Evolutionary conservation across 2,113 vertebrate species (phyloP).

Genomic region (Geococcyx californianus): DNA sequence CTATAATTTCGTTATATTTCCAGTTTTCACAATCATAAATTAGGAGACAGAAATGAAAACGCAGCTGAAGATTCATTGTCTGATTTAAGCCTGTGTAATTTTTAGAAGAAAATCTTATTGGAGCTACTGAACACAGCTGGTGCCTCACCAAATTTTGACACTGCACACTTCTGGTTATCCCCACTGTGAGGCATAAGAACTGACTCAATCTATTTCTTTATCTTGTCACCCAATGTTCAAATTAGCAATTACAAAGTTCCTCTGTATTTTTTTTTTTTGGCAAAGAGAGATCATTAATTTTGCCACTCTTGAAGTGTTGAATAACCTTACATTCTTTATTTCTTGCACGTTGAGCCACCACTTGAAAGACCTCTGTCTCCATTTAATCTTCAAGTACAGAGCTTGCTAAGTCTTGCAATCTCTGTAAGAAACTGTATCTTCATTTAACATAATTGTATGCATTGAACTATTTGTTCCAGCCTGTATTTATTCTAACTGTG

Average conservation of each 20-base stretch:
- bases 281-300: neutral
- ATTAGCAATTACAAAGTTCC: neutral
- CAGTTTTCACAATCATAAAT: neutral
- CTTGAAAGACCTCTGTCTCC: neutral
- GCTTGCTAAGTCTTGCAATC: neutral
- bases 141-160: neutral
- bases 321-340: neutral
- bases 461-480: neutral
- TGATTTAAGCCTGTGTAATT: neutral
- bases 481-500: neutral
- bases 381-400: neutral
- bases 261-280: neutral
- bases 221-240: neutral
- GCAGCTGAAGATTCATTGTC: neutral
- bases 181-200: neutral
- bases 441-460: neutral
- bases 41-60: neutral
- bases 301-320: neutral
- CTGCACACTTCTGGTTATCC: neutral
- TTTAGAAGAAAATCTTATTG: neutral
- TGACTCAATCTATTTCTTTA: neutral
- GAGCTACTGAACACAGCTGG: neutral
- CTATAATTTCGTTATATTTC: neutral
- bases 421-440: neutral
- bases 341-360: neutral